These are phyloP conservation scores for Gopherus evgoodei DNA, from an alignment of 2,113 vertebrate genomes.

Conservation along the genomic window DNA sequence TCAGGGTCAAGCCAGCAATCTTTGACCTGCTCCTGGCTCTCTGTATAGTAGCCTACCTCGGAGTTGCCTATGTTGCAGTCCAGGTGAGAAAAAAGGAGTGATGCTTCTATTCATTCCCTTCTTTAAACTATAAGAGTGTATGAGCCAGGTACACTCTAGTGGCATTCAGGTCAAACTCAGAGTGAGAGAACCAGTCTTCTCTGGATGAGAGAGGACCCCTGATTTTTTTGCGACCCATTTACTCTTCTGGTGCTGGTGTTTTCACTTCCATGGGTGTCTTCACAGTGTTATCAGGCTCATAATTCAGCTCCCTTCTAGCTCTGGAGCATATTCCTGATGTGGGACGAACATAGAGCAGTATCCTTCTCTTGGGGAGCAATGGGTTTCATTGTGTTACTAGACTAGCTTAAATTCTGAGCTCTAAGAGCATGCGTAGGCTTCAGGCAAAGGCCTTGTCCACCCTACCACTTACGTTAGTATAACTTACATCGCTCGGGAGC, in stretches of 20 bases:
- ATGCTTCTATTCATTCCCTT: not conserved
- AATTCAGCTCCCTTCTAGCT: not conserved
- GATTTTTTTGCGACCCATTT: not conserved
- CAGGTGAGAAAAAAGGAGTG: slow-evolving; percentile 81
- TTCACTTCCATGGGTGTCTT: not conserved
- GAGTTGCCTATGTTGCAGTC: slow-evolving; percentile 91
- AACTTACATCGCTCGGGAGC: too few species aligned
- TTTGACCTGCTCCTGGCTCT: slow-evolving; percentile 97
- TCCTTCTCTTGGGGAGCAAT: not conserved
- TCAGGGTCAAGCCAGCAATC: slow-evolving; percentile 97
- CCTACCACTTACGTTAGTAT: too few species aligned
- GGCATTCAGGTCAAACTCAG: not conserved
- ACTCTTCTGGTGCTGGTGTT: not conserved
- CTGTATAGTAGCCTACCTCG: slow-evolving; percentile 95
- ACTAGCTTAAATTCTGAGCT: not conserved
- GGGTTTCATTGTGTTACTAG: not conserved
- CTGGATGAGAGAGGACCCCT: not conserved
- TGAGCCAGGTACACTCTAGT: not conserved
- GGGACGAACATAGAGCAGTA: not conserved
- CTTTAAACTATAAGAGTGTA: rapidly evolving
- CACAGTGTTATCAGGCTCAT: not conserved
- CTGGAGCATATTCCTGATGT: not conserved
- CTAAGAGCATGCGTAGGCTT: not conserved
- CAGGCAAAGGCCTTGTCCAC: not conserved
- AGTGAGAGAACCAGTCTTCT: not conserved